Evolutionary conservation across 2,113 vertebrate genomes (phyloP).

Genomic region (Siniperca chuatsi): DNA sequence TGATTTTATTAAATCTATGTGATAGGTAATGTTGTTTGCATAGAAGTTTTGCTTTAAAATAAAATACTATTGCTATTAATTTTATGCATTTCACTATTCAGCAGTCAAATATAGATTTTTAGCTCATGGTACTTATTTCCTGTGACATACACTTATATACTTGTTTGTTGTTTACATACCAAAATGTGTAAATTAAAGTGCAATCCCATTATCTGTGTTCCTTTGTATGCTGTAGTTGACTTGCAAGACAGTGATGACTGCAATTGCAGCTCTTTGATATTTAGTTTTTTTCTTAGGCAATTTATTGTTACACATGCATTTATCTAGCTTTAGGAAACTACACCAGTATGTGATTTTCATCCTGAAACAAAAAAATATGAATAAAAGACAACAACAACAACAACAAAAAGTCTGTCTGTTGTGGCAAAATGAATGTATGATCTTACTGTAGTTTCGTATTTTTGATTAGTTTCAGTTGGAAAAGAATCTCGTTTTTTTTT

Average conservation of each 20-base stretch:
- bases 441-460: not conserved
- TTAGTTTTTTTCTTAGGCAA: not conserved
- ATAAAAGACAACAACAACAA: not conserved
- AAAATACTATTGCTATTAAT: conserved; percentile 1
- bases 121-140: conserved; percentile 2
- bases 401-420: not conserved
- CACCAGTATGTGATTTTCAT: conserved; percentile 23
- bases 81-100: conserved; percentile 27
- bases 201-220: conserved; percentile 23
- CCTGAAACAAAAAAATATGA: conserved; percentile 39
- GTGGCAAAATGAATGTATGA: not conserved
- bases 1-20: conserved; percentile 31
- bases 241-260: conserved; percentile 14
- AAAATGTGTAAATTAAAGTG: conserved; percentile 36
- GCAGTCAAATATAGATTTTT: conserved; percentile 33
- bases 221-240: conserved; percentile 37
- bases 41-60: conserved; percentile 48
- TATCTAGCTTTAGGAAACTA: conserved; percentile 18
- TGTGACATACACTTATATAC: not conserved
- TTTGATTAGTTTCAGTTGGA: not conserved
- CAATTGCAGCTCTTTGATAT: not conserved
- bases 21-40: conserved; percentile 41
- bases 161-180: conserved; percentile 23
- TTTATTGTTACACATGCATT: conserved; percentile 19
- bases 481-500: not conserved